Evolutionary conservation across 2,113 vertebrate species (phyloP).

Genomic region (Barnardius zonarius): DNA sequence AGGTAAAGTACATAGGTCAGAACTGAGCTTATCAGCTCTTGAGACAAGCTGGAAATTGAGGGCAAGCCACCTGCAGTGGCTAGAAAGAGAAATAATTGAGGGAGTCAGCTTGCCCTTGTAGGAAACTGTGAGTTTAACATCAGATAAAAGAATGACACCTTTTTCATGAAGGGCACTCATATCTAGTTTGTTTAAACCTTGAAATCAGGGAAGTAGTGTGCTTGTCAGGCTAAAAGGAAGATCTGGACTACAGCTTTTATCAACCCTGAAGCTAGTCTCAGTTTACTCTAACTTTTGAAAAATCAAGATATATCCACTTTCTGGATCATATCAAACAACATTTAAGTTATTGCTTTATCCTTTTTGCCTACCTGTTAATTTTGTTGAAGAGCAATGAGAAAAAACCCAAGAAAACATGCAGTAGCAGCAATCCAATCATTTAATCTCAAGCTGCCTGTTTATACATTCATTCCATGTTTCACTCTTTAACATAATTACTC

Average conservation of each 20-base stretch:
- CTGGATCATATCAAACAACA: background rate
- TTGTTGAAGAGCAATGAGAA: constrained; percentile 17
- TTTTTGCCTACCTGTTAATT: background rate
- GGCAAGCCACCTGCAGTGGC: background rate
- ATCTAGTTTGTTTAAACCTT: background rate
- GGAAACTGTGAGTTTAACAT: background rate
- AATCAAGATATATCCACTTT: background rate
- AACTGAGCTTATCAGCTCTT: background rate
- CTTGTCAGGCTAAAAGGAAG: background rate
- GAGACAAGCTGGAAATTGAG: background rate
- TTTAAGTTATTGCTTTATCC: background rate
- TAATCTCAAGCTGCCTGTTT: constrained; percentile 38
- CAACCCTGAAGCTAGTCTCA: background rate
- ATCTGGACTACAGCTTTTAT: background rate
- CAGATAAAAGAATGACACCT: background rate
- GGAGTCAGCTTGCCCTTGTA: background rate
- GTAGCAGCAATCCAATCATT: constrained; percentile 23
- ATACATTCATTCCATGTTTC: constrained; percentile 13
- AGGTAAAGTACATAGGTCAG: background rate
- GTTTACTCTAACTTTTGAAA: background rate
- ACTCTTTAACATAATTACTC: constrained; percentile 46
- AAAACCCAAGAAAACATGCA: background rate
- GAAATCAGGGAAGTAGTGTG: background rate
- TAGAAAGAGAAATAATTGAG: background rate
- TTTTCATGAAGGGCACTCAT: background rate